These are phyloP conservation scores for Orchesella cincta DNA, from an alignment of 1,140 invertebrate genomes.

Conservation along the genomic window DNA sequence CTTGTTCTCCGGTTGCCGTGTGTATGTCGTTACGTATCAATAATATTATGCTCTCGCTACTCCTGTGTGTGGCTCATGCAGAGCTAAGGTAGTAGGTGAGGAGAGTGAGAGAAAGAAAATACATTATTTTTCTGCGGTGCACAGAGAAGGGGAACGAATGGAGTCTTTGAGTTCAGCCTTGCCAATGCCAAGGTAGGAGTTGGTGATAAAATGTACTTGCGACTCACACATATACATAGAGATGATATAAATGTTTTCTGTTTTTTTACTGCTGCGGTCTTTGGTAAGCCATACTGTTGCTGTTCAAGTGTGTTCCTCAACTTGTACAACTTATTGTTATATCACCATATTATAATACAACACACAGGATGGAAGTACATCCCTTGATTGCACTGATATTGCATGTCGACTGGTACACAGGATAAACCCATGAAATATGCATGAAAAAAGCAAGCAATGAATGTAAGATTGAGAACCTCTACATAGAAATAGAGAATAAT, in stretches of 20 bases:
- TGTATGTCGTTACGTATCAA: neutral
- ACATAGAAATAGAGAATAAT: neutral
- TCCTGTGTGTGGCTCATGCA: neutral
- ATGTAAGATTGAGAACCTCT: neutral
- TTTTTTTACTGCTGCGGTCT: neutral
- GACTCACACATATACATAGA: neutral
- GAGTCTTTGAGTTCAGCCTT: conserved; percentile 21
- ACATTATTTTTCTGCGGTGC: neutral
- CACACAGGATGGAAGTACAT: conserved; percentile 24
- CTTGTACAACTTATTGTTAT: conserved; percentile 23
- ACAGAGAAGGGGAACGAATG: neutral
- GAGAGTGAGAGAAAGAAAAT: neutral
- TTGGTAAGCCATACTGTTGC: neutral
- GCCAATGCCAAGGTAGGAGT: conserved; percentile 22
- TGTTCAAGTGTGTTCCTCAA: neutral
- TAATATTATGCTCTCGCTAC: neutral
- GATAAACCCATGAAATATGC: conserved; percentile 5
- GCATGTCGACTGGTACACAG: neutral
- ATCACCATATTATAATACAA: conserved; percentile 24
- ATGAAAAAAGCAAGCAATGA: conserved; percentile 1
- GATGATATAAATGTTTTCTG: neutral
- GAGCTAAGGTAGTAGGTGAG: too few species aligned
- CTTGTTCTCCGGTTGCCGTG: neutral
- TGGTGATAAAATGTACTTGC: too few species aligned
- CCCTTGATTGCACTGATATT: conserved; percentile 19